Evolutionary conservation across 2,888 invertebrate species (phyloP).

Genomic region (Drosophila koepferae): DNA sequence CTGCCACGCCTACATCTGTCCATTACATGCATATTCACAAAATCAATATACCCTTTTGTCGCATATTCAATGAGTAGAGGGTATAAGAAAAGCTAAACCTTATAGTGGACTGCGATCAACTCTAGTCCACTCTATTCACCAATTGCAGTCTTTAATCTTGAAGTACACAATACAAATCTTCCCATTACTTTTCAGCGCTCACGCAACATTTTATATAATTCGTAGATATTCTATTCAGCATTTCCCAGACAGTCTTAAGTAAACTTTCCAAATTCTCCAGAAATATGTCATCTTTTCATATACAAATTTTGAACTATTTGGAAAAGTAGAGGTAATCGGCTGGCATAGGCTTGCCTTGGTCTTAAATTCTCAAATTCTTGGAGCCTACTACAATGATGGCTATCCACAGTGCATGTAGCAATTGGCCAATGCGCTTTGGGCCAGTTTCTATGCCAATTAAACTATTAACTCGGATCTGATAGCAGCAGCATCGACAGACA

Average conservation of each 20-base stretch:
- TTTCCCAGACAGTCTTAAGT: not conserved
- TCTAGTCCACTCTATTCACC: not conserved
- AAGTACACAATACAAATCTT: not conserved
- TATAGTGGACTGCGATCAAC: not conserved
- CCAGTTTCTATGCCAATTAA: constrained; percentile 64
- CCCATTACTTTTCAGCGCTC: not conserved
- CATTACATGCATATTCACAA: not conserved
- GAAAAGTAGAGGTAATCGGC: not conserved
- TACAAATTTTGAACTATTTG: not conserved
- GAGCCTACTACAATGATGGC: constrained; percentile 30
- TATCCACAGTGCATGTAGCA: constrained; percentile 7
- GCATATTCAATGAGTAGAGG: not conserved
- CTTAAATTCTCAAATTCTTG: not conserved
- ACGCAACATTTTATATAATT: not conserved
- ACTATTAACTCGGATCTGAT: constrained; percentile 72
- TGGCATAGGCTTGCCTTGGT: not conserved
- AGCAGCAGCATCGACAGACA: constrained; percentile 37
- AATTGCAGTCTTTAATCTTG: not conserved
- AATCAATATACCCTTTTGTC: not conserved
- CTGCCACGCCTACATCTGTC: not conserved
- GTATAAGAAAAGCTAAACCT: not conserved
- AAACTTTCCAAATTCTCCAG: constrained; percentile 3
- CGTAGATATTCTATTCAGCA: not conserved
- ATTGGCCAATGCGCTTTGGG: constrained; percentile 25
- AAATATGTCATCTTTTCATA: constrained; percentile 10